Evolutionary conservation across 2,888 invertebrate genomes (phyloP).

Genomic region (Plutella xylostella): DNA sequence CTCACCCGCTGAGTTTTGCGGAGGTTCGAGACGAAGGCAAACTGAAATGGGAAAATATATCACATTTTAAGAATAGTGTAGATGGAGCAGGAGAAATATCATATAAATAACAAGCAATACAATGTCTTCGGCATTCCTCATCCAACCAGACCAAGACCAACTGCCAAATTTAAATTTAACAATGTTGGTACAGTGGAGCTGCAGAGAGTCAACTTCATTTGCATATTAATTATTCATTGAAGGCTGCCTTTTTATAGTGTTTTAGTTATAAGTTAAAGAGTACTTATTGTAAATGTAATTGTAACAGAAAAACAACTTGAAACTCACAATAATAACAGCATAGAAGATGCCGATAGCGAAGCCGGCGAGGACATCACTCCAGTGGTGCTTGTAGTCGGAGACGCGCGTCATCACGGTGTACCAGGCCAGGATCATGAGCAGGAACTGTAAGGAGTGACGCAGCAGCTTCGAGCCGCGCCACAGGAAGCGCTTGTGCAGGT

Average conservation of each 20-base stretch:
- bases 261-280: no score
- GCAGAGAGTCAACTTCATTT: no score
- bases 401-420: constrained; percentile 91
- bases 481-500: constrained; percentile 86
- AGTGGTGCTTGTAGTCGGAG: constrained; percentile 97
- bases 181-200: no score
- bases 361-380: constrained; percentile 95
- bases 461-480: constrained; percentile 86
- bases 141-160: no score
- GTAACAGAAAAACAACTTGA: background rate
- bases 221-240: no score
- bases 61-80: no score
- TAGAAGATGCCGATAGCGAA: constrained; percentile 74
- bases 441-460: constrained; percentile 86
- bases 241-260: no score
- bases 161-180: no score
- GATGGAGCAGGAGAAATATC: no score
- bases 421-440: constrained; percentile 83
- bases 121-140: no score
- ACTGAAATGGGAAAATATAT: constrained; percentile 35
- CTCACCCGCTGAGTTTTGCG: constrained; percentile 42
- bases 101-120: no score
- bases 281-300: no score
- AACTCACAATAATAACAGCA: constrained; percentile 79
- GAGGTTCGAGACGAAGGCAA: constrained; percentile 49